Evolutionary conservation across 1,140 invertebrate species (phyloP).

Genomic region (Lepidostoma basale): DNA sequence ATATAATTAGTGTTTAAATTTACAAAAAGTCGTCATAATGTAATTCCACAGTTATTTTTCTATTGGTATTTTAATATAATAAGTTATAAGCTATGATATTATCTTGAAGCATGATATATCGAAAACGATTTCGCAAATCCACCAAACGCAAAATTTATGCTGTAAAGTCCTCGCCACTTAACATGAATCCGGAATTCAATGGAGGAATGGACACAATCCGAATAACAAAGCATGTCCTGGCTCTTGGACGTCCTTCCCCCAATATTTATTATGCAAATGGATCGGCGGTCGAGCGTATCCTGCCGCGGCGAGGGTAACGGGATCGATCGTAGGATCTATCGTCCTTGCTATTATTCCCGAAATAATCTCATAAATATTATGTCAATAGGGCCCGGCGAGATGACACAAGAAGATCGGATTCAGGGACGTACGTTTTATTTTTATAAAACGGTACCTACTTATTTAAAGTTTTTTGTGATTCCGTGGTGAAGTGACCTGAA

Average conservation of each 20-base stretch:
- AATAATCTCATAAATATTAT: slow-evolving; percentile 47
- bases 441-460: too few relatives aligned
- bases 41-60: too few relatives aligned
- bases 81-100: too few relatives aligned
- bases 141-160: slow-evolving; percentile 33
- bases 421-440: too few relatives aligned
- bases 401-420: slow-evolving; percentile 19
- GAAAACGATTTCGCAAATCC: not conserved
- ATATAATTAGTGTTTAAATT: too few relatives aligned
- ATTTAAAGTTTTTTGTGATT: too few relatives aligned
- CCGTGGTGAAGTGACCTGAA: too few relatives aligned
- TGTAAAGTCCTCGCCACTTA: slow-evolving; percentile 36
- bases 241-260: slow-evolving; percentile 16
- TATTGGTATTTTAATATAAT: too few relatives aligned
- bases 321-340: slow-evolving; percentile 1
- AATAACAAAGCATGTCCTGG: slow-evolving; percentile 21
- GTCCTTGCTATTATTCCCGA: slow-evolving; percentile 1
- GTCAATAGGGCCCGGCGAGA: slow-evolving; percentile 40
- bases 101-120: too few relatives aligned
- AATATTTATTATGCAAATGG: slow-evolving; percentile 44
- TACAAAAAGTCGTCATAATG: too few relatives aligned
- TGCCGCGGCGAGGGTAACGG: not conserved
- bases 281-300: slow-evolving; percentile 24
- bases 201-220: slow-evolving; percentile 5
- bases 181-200: slow-evolving; percentile 30